A percentile compares a stretch with the other conserved stretches of the same genome.
phyloP scores from a whole-genome alignment of 2,888 invertebrate species.

The Dryococelus australis region DNA sequence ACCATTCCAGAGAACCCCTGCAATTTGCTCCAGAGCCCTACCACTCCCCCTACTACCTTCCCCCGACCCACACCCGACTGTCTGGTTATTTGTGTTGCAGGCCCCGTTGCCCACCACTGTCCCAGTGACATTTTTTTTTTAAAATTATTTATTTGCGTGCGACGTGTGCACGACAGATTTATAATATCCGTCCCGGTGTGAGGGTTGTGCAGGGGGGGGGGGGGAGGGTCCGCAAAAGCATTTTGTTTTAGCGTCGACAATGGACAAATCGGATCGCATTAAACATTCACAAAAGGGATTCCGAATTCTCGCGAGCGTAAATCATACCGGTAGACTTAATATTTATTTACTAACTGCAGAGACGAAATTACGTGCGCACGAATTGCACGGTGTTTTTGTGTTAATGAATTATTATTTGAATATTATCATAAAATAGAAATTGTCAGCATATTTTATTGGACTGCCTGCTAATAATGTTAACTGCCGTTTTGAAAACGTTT shows the following conservation, averaged over 20 bases:
- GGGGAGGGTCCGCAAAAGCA: neutral
- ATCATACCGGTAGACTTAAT: neutral
- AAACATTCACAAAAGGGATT: slow-evolving; percentile 4
- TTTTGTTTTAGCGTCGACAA: slow-evolving; percentile 3
- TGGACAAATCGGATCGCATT: slow-evolving; percentile 11
- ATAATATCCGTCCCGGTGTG: slow-evolving; percentile 16
- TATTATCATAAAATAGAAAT: neutral
- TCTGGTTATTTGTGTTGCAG: neutral
- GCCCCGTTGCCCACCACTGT: neutral
- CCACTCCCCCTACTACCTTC: neutral
- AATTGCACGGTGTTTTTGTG: neutral
- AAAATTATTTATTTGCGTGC: slow-evolving; percentile 16
- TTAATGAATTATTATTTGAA: neutral
- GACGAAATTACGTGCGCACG: neutral
- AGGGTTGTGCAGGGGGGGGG: neutral
- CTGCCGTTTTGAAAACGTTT: too few species aligned
- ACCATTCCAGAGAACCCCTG: too few species aligned
- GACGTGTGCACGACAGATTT: slow-evolving; percentile 16
- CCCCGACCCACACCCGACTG: neutral
- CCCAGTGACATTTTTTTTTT: neutral
- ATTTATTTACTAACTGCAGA: neutral
- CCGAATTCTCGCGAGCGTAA: neutral
- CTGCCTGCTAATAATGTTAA: neutral
- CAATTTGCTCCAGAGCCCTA: neutral
- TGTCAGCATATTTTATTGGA: neutral